Base-by-base conservation (phyloP, 2,797 vertebrate genomes). In the Eulemur coronatus region DNA sequence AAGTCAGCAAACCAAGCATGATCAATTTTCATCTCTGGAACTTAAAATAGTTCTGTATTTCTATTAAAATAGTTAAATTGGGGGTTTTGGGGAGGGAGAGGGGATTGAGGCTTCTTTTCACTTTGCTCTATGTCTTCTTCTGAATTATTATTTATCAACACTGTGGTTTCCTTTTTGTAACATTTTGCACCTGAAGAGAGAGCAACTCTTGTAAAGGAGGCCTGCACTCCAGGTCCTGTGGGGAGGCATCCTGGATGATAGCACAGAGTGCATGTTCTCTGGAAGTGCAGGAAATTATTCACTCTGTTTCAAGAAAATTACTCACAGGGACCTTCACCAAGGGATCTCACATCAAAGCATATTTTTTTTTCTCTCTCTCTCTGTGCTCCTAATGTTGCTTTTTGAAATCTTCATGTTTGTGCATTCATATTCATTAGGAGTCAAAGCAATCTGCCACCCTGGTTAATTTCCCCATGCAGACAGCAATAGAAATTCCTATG, bases 341-440 rank as follows among this genome's bases (percentile, higher is more conserved):
- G 22, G 14, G 38, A 78, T 88, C 18, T 63, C 69, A 76, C 84
- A 82, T 35, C 22, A 90, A 97, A 86, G 22, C 33, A 26, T 20
- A 14, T 81, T 81, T 26, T 93, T 52, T 48, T 14, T 4, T 13
- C 7, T 35, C 63, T 35, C 33, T 59, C 35, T 92, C 24, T 88
- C 35, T 93, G 24, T 73, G 76, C 41, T 91, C 24, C 35, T 88
- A 86, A 50, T 84, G 94, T 70, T 96, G 35, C 80, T 81, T 94
- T 97, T 73, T 91, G 43, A 93, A 96, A 89, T 94, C 84, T 73
- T 96, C 61, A 80, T 89, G 76, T 96, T 94, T 52, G 30, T 59
- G 28, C 48, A 96, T 93, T 95, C 78, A 92, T 96, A 94, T 95
- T 95, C 65, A 95, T 93, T 97, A 96, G 72, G 67, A 79, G 65